Evolutionary conservation across 2,113 vertebrate genomes (phyloP), one percentile per base, ranked within the genome.

Genomic region (Naja naja): DNA sequence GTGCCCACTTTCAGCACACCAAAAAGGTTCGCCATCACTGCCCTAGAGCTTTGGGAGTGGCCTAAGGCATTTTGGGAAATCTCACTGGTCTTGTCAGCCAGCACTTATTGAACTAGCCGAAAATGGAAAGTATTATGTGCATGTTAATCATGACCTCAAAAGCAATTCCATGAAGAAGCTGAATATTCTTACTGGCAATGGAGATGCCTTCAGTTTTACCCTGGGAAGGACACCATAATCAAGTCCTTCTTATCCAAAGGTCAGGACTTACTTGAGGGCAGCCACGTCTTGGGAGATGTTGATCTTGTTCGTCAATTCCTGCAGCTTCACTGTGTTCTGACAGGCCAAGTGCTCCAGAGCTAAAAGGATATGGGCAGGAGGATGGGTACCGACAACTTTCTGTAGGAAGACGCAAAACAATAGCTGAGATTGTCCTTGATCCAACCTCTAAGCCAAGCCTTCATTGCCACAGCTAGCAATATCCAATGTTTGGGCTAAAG

Each of bases 281-380:
- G 97, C 95, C 86, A 98, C 94, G 4, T 98, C 97, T 7, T 7
- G 94, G 3, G 95, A 95, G 52, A 98, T 96, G 93, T 98, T 96
- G 91, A 98, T 91, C 94, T 95, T 92, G 27, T 96, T 64, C 2
- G 97, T 94, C 94, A 97, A 97, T 90, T 97, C 94, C 91, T 97
- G 96, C 47, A 99, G 95, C 7, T 97, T 97, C 89, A 94, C 95
- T 89, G 98, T 98, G 93, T 98, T 97, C 91, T 96, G 96, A 22
- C 95, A 96, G 89, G 98, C 98, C 92, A 98, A 96, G 95, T 97
- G 96, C 93, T 98, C 97, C 95, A 99, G 81, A 0, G 98, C 97
- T 12, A 97, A 97, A 43, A 99, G 96, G 53, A 99, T 9, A 0
- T 99, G 98, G 92, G 96, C 97, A 0, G 98, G 98, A 18, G 98